Conservation (phyloP, 2,113 vertebrate species). For the Mustelus asterias region DNA sequence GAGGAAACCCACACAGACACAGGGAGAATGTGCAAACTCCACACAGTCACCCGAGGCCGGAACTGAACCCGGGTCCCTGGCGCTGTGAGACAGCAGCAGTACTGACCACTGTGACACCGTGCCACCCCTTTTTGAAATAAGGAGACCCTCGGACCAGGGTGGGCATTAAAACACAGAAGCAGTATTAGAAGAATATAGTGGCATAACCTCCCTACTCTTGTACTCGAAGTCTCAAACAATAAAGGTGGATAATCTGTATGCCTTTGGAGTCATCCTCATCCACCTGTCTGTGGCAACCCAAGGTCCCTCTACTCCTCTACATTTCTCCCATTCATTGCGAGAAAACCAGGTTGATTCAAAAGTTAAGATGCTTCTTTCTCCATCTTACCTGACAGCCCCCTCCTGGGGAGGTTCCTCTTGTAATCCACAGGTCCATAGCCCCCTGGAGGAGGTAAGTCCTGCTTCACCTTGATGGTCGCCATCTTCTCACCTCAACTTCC, state of each 20-base stretch:
- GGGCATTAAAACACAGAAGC: background rate
- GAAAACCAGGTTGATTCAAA: background rate
- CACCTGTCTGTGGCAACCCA: background rate
- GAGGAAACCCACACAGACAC: no score
- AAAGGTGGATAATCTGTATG: background rate
- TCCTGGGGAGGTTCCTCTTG: conserved; percentile 77
- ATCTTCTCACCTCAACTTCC: conserved; percentile 52
- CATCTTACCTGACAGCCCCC: conserved; percentile 75
- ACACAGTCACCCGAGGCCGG: no score
- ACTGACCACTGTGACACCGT: no score
- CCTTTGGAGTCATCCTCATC: background rate
- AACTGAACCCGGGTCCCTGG: no score
- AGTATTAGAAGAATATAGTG: background rate
- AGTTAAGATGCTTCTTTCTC: background rate
- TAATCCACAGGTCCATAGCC: conserved; percentile 82
- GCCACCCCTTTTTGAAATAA: no score
- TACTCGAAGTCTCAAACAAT: background rate
- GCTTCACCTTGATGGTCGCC: conserved; percentile 91
- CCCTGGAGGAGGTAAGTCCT: conserved; percentile 88
- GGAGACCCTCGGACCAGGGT: no score
- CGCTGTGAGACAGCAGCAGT: no score
- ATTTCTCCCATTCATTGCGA: background rate
- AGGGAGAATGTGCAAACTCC: no score
- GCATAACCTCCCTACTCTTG: background rate
- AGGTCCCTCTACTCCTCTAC: background rate